Base-by-base conservation (phyloP, 2,888 invertebrate species). In the Cryptocephalus moraei region DNA sequence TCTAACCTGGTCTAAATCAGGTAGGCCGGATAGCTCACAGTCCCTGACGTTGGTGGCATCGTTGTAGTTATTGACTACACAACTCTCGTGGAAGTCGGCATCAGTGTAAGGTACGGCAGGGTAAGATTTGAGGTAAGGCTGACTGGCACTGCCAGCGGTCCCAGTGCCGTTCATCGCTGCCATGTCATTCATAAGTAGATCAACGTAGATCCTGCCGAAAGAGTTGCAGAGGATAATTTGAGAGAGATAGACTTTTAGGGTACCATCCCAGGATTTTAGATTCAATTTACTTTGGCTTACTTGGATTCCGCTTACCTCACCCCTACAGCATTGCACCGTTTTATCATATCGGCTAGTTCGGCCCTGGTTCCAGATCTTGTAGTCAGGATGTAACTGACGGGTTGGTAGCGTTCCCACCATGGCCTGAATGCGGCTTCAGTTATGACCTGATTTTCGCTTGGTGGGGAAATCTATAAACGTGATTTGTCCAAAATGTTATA, bases 401-500 rank as follows among this genome's bases (percentile, higher is more conserved):
- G 89, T 67, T 91, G 91, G 67, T 91, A 91, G 12, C 90, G 73
- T 65, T 91, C 90, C 81, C 82, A 91, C 92, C 92, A 92, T 0
- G 91, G 87, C 1, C 85, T 75, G 36, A 11, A 36, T 2, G 36
- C 36, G 12, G 36, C 36, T 1, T 65, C 65, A 1, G 49, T 54
- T 39, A 83, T 70, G 0, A 80, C 70, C 36, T 82, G 66, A 61
- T 88, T 86, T 65, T 89, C 88, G 56, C 78, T 82, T 0, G 81
- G 78, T 8, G 88, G 88, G 0, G 88, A 88, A 3, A 86, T 75
- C 84, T 84, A 39, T 22, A 45, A 52, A 40, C 9, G 6, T 22
- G 2, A 6, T 22, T 22, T 22, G 6, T 6, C 22, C 6, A 22
- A 22, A 22, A 4, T 22, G 6, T 22, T 22, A 22, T 6, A 22